Evolutionary conservation across 2,113 vertebrate genomes (phyloP), one percentile per base, ranked within the genome.

Genomic region (Plecotus auritus): DNA sequence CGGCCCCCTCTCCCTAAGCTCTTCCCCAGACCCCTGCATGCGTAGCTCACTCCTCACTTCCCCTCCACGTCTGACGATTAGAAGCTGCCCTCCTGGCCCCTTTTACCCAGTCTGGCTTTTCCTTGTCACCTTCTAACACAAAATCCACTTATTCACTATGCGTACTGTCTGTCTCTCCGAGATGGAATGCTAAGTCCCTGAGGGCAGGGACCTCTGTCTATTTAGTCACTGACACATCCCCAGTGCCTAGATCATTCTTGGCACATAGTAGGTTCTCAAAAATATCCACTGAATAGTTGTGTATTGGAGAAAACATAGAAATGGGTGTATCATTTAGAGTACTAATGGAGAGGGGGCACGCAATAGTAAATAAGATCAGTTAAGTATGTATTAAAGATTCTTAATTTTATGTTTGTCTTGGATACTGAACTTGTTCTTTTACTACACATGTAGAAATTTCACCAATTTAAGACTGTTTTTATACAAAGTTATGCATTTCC

Each of bases 391-490:
- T 37, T 78, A 70, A 87, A 67, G n/a, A 77, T 64, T 80, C n/a
- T 74, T 93, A 35, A 42, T 47, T 73, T 74, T 22, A 86, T 42
- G 2, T 37, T 93, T 59, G 42, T 61, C 40, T 54, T 56, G 23
- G 87, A 94, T 8, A 54, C 20, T 45, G 4, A 78, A 54, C 23
- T 69, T 51, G 90, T 67, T 86, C 45, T 90, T 85, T 81, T 80
- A 87, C 72, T 64, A 88, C 16, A 82, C 92, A 83, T 42, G 7
- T 69, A 86, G 30, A 83, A 82, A 88, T 42, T 72, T 51, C 40
- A 76, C 35, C 28, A 76, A 91, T 84, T 90, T 91, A 93, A 92
- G 87, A 96, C 10, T 9, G 14, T 32, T 91, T 83, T 94, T 20
- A 90, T 61, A 77, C 54, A 95, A 66, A 94, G 69, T 73, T 91